Evolutionary conservation across 2,113 vertebrate genomes (phyloP).

Genomic region (Hippocampus abdominalis): DNA sequence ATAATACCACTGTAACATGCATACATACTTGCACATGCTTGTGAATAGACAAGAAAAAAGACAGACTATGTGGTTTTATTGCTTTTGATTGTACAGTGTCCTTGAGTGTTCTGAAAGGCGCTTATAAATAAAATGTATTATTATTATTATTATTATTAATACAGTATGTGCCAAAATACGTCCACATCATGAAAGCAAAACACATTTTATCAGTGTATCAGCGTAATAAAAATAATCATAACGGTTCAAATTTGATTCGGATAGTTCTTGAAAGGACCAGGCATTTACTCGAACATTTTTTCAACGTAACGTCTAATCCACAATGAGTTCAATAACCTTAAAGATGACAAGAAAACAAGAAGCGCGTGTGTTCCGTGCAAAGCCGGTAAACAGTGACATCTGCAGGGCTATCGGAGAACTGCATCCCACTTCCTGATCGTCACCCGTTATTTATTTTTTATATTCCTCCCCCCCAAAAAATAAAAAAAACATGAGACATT

Average conservation of each 20-base stretch:
- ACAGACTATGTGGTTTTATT: too few relatives aligned
- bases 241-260: not conserved
- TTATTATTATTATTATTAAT: too few relatives aligned
- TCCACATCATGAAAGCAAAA: not conserved
- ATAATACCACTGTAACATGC: not conserved
- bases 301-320: not conserved
- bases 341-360: not conserved
- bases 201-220: not conserved
- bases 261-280: not conserved
- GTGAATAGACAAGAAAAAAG: too few relatives aligned
- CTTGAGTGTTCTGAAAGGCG: too few relatives aligned
- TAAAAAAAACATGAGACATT: not conserved
- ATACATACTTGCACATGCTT: not conserved
- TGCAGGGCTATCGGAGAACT: slow-evolving; percentile 34
- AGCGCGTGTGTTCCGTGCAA: slow-evolving; percentile 2
- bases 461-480: not conserved
- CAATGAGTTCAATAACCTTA: not conserved
- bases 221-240: not conserved
- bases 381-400: slow-evolving; percentile 59
- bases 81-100: too few relatives aligned
- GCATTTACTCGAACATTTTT: not conserved
- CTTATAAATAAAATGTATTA: too few relatives aligned
- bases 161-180: not conserved
- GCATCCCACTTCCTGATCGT: slow-evolving; percentile 15
- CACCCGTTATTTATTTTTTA: not conserved